Conservation (phyloP, 1,140 invertebrate species). For the Oedothorax gibbosus region DNA sequence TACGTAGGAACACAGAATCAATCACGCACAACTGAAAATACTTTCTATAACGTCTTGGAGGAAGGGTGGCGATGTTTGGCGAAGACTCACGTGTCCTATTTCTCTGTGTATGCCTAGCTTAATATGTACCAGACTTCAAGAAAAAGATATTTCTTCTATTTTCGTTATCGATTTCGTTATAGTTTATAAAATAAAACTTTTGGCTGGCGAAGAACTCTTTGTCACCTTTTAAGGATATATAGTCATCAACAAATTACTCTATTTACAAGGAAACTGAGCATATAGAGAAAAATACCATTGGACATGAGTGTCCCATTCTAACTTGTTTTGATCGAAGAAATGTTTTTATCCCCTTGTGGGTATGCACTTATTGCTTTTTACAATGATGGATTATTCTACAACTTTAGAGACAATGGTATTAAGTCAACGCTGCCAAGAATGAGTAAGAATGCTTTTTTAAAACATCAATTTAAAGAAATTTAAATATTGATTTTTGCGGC, state of each 20-base stretch:
- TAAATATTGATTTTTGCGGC: no score
- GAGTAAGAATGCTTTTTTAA: no score
- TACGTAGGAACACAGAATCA: no score
- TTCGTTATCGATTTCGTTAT: no score
- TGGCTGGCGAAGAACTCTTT: constrained; percentile 14
- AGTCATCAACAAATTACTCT: constrained; percentile 8
- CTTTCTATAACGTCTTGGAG: no score
- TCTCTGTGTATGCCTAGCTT: no score
- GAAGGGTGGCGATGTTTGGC: no score
- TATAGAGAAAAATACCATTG: constrained; percentile 2
- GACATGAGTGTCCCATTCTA: constrained; percentile 8
- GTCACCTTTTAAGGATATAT: not conserved
- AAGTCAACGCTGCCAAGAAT: not conserved
- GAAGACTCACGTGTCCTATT: no score
- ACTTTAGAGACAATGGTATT: not conserved
- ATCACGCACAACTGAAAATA: no score
- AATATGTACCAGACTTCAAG: no score
- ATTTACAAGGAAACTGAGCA: constrained; percentile 7
- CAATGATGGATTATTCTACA: not conserved
- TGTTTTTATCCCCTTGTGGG: constrained; percentile 4
- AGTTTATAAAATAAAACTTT: not conserved
- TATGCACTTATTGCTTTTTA: not conserved
- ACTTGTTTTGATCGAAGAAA: constrained; percentile 16
- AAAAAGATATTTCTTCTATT: no score
- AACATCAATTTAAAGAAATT: no score